These are phyloP conservation scores for Papilio machaon DNA, from an alignment of 1,140 invertebrate genomes.

Conservation along the genomic window DNA sequence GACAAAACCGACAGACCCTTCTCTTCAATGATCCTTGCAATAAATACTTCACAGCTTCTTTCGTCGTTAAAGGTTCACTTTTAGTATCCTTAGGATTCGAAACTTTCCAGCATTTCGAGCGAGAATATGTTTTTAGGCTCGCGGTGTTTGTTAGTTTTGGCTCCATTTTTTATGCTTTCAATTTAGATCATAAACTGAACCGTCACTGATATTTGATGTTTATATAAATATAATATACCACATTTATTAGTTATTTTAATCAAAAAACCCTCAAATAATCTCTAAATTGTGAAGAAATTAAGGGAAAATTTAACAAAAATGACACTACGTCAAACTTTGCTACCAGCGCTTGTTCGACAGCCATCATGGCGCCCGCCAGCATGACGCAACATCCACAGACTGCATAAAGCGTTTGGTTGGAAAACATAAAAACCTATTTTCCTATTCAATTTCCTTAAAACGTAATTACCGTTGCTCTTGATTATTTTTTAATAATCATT, in stretches of 20 bases:
- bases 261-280: neutral
- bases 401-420: neutral
- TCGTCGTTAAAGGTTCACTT: conserved; percentile 58
- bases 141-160: conserved; percentile 39
- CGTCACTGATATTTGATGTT: neutral
- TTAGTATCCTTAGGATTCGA: conserved; percentile 21
- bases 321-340: conserved; percentile 45
- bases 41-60: conserved; percentile 68
- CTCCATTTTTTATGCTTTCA: conserved; percentile 44
- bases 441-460: neutral
- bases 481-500: neutral
- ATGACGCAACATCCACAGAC: conserved; percentile 34
- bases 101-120: conserved; percentile 32
- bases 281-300: conserved; percentile 24
- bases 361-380: conserved; percentile 39
- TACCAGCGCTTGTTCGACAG: conserved; percentile 40
- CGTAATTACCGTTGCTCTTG: neutral
- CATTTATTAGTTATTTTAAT: neutral
- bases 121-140: conserved; percentile 45
- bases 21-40: conserved; percentile 64
- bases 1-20: conserved; percentile 72
- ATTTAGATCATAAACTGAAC: conserved; percentile 12
- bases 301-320: conserved; percentile 36
- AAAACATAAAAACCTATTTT: neutral
- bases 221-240: conserved; percentile 10